A percentile compares a stretch with the other conserved stretches of the same genome.
phyloP scores from a whole-genome alignment of 1,140 invertebrate genomes.

The Lysiphlebus fabarum region DNA sequence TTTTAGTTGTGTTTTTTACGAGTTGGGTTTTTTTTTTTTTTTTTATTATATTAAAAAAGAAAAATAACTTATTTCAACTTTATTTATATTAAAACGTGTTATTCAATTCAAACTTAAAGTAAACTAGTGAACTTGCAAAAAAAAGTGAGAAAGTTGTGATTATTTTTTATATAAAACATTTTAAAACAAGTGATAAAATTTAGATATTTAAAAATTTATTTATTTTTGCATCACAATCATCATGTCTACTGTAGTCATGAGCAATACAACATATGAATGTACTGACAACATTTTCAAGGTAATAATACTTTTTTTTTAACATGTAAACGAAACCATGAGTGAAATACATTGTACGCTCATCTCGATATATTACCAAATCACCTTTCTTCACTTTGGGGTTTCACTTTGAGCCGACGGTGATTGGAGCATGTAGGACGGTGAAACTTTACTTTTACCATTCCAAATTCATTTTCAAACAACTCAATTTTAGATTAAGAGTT shows the following conservation, averaged over 20 bases:
- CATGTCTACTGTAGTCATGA: conserved; percentile 52
- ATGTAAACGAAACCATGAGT: conserved; percentile 28
- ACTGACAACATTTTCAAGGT: conserved; percentile 48
- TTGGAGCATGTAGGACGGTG: conserved; percentile 1
- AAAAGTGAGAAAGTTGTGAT: not conserved
- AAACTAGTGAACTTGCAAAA: too few species aligned
- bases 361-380: conserved; percentile 37
- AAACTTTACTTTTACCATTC: conserved; percentile 5
- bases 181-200: not conserved
- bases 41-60: too few species aligned
- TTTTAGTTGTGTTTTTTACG: too few species aligned
- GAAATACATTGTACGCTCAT: conserved; percentile 38
- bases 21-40: too few species aligned
- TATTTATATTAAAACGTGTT: not conserved
- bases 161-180: not conserved
- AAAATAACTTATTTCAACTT: too few species aligned
- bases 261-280: conserved; percentile 49
- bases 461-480: too few species aligned
- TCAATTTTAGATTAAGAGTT: not conserved
- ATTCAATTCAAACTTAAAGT: not conserved
- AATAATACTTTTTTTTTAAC: conserved; percentile 24
- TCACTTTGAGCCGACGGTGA: conserved; percentile 27
- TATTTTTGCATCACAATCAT: conserved; percentile 19
- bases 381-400: conserved; percentile 41
- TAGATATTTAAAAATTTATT: conserved; percentile 1